Conservation (phyloP, 2,113 vertebrate genomes). For the Choloepus hoffmanni region DNA sequence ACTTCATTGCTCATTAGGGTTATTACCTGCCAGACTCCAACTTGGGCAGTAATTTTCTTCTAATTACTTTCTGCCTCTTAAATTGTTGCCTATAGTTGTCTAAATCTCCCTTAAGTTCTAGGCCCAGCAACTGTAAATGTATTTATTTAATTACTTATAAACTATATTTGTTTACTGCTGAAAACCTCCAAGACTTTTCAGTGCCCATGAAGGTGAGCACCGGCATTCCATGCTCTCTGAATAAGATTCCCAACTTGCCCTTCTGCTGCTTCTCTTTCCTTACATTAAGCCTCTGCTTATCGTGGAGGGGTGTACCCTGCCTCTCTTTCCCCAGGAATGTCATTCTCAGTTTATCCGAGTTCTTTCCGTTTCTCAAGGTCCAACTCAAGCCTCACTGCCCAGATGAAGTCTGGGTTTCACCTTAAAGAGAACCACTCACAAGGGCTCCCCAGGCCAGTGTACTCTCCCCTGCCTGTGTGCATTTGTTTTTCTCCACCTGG, state of each 20-base stretch:
- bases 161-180: not conserved
- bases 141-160: constrained; percentile 3
- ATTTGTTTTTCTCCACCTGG: not conserved
- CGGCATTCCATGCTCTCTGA: not conserved
- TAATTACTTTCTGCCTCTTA: constrained; percentile 24
- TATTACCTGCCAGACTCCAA: constrained; percentile 43
- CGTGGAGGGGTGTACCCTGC: not conserved
- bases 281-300: not conserved
- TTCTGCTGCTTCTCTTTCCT: not conserved
- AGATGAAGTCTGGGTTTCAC: not conserved
- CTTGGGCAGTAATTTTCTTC: constrained; percentile 8
- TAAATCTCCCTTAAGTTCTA: not conserved
- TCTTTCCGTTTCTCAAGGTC: not conserved
- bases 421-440: not conserved
- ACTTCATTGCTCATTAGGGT: constrained; percentile 8
- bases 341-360: not conserved
- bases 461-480: not conserved
- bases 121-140: constrained; percentile 23
- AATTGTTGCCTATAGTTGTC: constrained; percentile 38
- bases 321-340: constrained; percentile 4
- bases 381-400: not conserved
- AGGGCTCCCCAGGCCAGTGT: not conserved
- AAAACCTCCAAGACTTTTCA: not conserved
- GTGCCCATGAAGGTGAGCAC: not conserved
- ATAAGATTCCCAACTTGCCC: not conserved